Evolutionary conservation across 2,113 vertebrate genomes (phyloP), one percentile per base, ranked within the genome.

Genomic region (Sturnira hondurensis): DNA sequence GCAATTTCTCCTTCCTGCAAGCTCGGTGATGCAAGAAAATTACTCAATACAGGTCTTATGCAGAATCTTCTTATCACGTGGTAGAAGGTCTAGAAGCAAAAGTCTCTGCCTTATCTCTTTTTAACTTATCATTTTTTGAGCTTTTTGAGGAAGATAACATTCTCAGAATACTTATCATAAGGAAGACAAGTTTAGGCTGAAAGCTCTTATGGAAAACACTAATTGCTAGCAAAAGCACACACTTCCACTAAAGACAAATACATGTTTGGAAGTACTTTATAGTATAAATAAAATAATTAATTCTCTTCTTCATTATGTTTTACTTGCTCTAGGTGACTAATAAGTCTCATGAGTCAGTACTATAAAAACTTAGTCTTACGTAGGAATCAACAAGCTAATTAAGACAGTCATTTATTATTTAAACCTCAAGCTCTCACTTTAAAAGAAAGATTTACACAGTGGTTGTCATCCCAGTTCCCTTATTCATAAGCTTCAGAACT

Each of bases 201-300:
- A 41, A 84, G 20, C 22, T 22, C 45, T 86, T 67, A 71, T 10
- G 38, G 71, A 67, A 90, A 83, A 87, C 76, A 67, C 41, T 94
- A 82, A 54, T 14, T 81, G 19, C 85, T 20, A 85, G 89, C 31
- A 88, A 95, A 96, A 93, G 6, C 9, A 84, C 28, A 92, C 10
- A 76, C 9, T 76, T 96, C 26, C 1, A 2, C n/a, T 78, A 80
- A 74, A 67, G 43, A 47, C 56, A 95, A 93, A 67, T 88, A 33
- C 2, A 68, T 89, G 31, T 87, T 95, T 94, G 82, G 1, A 94
- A 93, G 84, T 88, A 45, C 31, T 91, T 90, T 80, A 70, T 3
- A 67, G 89, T 19, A 76, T 86, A 93, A 73, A 67, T 70, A 93
- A 92, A 97, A 97, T 84, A 45, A 89, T 84, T 67, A 45, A 89